Percentiles rank a stretch among this genome's conserved stretches.
phyloP scores from a whole-genome alignment of 2,888 invertebrate species.

The Reticulitermes lucifugus region DNA sequence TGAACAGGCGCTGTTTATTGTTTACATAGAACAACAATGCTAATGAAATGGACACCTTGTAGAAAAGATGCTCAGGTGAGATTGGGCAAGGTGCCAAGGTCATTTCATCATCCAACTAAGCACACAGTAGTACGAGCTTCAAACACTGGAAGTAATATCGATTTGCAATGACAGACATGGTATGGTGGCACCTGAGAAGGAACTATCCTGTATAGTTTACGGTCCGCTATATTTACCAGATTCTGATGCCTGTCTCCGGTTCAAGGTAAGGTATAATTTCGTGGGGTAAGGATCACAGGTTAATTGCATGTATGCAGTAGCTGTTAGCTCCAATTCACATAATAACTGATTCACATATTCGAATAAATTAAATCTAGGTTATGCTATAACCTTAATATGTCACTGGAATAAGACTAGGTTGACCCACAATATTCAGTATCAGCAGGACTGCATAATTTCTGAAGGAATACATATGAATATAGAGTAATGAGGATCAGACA shows the following conservation, averaged over 20 bases:
- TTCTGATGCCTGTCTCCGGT: conserved; percentile 18
- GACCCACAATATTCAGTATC: not conserved
- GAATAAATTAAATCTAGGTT: conserved; percentile 15
- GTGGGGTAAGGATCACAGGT: not conserved
- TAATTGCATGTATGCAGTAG: not conserved
- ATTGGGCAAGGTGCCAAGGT: not conserved
- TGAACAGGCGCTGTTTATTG: conserved; percentile 25
- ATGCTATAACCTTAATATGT: conserved; percentile 8
- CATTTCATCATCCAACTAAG: not conserved
- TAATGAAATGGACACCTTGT: conserved; percentile 14
- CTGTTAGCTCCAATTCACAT: not conserved
- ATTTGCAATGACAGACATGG: not conserved
- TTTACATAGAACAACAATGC: conserved; percentile 22
- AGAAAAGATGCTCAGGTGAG: not conserved
- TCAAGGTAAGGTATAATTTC: conserved; percentile 17
- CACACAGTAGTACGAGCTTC: not conserved
- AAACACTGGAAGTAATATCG: not conserved
- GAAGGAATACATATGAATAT: too few species aligned
- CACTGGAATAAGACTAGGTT: not conserved
- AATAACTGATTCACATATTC: not conserved
- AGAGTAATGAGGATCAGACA: too few species aligned
- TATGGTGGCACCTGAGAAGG: not conserved
- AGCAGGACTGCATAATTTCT: not conserved
- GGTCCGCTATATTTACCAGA: not conserved
- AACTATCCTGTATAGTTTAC: not conserved